Conservation (phyloP, 2,113 vertebrate genomes). For the Tetrao urogallus region DNA sequence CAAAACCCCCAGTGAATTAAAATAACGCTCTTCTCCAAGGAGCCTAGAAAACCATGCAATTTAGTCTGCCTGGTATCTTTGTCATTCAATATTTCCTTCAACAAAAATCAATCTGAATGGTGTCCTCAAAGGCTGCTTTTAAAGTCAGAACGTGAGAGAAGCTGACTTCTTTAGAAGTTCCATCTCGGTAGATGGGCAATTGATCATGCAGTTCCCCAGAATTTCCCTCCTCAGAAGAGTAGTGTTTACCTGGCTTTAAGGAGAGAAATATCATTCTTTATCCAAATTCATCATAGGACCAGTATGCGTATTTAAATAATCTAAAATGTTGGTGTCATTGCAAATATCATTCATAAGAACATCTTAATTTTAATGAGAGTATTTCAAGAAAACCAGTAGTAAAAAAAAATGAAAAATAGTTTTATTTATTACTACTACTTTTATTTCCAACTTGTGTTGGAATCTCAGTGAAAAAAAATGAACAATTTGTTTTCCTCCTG, state of each 20-base stretch:
- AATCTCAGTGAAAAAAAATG: background rate
- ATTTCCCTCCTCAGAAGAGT: background rate
- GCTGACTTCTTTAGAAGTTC: background rate
- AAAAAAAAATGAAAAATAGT: background rate
- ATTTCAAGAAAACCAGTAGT: background rate
- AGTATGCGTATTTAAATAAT: background rate
- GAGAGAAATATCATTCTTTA: background rate
- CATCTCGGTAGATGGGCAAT: background rate
- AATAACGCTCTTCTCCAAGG: background rate
- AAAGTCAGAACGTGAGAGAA: background rate
- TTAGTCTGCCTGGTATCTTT: background rate
- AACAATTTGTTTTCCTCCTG: background rate
- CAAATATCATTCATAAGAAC: background rate
- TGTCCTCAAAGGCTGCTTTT: background rate
- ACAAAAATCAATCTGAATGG: background rate
- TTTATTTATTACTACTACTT: background rate
- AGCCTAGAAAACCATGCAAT: rapidly evolving
- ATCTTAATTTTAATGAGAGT: background rate
- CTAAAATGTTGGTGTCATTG: background rate
- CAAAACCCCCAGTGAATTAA: background rate
- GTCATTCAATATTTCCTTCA: background rate
- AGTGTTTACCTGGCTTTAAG: background rate
- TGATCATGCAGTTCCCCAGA: background rate
- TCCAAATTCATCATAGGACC: background rate
- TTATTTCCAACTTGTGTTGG: background rate